Base-by-base conservation (phyloP, 2,113 vertebrate species). In the Calonectris borealis region DNA sequence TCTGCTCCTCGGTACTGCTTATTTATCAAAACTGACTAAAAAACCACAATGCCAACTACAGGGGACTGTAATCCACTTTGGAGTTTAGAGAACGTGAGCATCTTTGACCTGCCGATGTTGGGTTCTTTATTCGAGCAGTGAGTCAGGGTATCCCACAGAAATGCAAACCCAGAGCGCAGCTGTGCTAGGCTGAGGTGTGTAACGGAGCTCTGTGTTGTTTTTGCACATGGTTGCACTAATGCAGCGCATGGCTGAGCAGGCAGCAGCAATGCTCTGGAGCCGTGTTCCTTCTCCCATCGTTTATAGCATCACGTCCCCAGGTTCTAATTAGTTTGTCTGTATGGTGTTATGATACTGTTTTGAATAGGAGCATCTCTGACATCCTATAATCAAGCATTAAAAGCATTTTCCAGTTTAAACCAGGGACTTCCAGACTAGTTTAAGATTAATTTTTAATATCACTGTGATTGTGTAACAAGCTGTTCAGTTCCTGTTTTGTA, bases 151-250 rank as follows among this genome's bases (percentile, higher is more conserved):
- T 62, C 54, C 1, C 0, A 5, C 20, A 3, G 38, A 40, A 36
- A n/a, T 2, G 38, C 21, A 10, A 5, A 34, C 2, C 3, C 0
- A 0, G 31, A 19, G 17, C 8, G 1, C 0, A 4, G 21, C 52
- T 9, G 49, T 16, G 86, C 68, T 8, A 0, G 3, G 54, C 72
- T 29, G 84, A 64, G 87, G 48, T 20, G 42, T 38, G 73, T 14
- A 12, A 6, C 0, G 0, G 36, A 44, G 87, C 44, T 83, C 27
- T 40, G 21, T 22, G 61, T n/a, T 38, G 78, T 2, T 32, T 87
- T 84, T 57, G 54, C 52, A 38, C 24, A 1, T 65, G 72, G 62
- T 29, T 86, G 75, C 71, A 31, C n/a, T 38, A 14, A 71, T 0
- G 5, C 27, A 29, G 75, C 8, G 5, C 46, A 13, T 13, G 62